A percentile compares a stretch with the other conserved stretches of the same genome.
Evolutionary conservation across 2,113 vertebrate species (phyloP).

Genomic region (Andinoacara biseriatus): DNA sequence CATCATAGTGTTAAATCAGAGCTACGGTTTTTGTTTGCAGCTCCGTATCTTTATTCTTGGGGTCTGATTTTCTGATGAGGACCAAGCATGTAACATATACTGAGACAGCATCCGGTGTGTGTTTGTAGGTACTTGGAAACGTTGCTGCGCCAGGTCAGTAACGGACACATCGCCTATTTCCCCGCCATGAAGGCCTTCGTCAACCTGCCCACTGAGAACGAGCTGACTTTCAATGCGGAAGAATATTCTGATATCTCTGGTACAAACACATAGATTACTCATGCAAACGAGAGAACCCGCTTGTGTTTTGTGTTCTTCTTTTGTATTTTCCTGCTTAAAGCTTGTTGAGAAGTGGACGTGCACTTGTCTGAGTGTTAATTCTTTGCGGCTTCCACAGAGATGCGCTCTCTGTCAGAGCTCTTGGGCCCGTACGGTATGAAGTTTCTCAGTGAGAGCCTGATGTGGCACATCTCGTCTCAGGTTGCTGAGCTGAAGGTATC

Average conservation of each 20-base stretch:
- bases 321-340: neutral
- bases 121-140: conserved; percentile 95
- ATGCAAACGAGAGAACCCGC: neutral
- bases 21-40: neutral
- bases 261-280: conserved; percentile 47
- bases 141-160: conserved; percentile 96
- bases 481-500: conserved; percentile 97
- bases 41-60: neutral
- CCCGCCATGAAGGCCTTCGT: conserved; percentile 99
- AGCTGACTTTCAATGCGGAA: conserved; percentile 97
- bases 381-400: conserved; percentile 81
- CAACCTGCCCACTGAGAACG: conserved; percentile 98
- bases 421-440: conserved; percentile 99
- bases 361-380: neutral
- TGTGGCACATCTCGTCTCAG: conserved; percentile 99
- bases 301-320: neutral
- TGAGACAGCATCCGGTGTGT: neutral
- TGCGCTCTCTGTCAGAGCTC: conserved; percentile 97
- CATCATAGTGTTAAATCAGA: neutral
- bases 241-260: conserved; percentile 99
- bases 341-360: neutral
- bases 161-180: conserved; percentile 98
- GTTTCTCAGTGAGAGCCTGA: conserved; percentile 98
- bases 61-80: neutral
- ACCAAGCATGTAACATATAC: neutral